phyloP scores from a whole-genome alignment of 2,797 vertebrate species.

The Furcifer pardalis region DNA sequence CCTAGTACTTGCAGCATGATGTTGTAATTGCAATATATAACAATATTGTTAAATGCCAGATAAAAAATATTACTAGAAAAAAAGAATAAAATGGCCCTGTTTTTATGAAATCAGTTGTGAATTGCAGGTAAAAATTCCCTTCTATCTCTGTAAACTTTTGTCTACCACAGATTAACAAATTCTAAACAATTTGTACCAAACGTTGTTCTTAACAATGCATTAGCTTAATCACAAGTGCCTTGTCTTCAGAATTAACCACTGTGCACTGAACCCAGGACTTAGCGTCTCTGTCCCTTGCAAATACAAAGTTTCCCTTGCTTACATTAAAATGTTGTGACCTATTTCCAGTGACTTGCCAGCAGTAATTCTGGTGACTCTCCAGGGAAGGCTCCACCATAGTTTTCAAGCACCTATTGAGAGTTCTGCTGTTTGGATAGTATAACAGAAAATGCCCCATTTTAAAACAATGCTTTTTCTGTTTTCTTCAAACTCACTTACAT shows the following conservation, averaged over 20 bases:
- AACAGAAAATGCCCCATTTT: no score
- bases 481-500: no score
- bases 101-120: background rate
- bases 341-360: background rate
- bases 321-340: background rate
- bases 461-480: no score
- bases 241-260: background rate
- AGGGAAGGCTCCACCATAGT: background rate
- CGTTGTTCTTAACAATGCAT: no score
- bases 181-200: no score
- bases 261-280: background rate
- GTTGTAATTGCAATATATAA: background rate
- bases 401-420: background rate
- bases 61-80: background rate
- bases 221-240: background rate
- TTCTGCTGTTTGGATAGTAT: no score
- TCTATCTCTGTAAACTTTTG: background rate
- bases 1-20: background rate
- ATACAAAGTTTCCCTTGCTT: background rate
- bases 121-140: background rate
- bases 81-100: background rate
- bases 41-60: background rate
- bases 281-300: background rate
- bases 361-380: background rate
- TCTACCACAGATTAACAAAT: background rate